Evolutionary conservation across 2,888 invertebrate genomes (phyloP).

Genomic region (Orthonevra nobilis): DNA sequence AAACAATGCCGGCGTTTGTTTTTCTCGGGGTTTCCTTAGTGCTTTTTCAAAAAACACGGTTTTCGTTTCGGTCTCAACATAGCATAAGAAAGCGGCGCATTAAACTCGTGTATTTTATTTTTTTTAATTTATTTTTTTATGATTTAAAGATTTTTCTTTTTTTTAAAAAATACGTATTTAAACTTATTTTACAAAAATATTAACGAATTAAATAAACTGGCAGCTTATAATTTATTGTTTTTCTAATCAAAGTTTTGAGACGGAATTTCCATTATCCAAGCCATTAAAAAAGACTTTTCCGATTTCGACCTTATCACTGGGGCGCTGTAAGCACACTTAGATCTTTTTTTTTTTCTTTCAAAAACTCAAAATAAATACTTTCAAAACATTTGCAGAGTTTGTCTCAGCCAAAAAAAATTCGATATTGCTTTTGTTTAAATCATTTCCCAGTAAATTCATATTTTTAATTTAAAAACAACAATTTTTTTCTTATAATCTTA

Average conservation of each 20-base stretch:
- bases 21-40: neutral
- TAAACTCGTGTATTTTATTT: slow-evolving; percentile 21
- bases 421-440: neutral
- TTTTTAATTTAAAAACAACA: neutral
- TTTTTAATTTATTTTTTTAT: slow-evolving; percentile 4
- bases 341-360: neutral
- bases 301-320: slow-evolving; percentile 29
- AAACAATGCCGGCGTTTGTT: too few relatives aligned
- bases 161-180: slow-evolving; percentile 39
- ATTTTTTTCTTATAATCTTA: slow-evolving; percentile 4
- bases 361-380: slow-evolving; percentile 1
- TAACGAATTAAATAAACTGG: slow-evolving; percentile 29
- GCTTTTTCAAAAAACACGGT: too few relatives aligned
- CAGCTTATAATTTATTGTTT: slow-evolving; percentile 59
- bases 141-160: neutral
- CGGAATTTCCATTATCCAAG: slow-evolving; percentile 26
- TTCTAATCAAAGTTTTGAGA: slow-evolving; percentile 35
- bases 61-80: too few relatives aligned
- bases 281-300: neutral
- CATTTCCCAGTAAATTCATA: neutral
- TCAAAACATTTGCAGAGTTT: neutral
- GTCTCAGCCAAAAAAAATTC: too few relatives aligned
- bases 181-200: slow-evolving; percentile 24
- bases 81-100: slow-evolving; percentile 40
- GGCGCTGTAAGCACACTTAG: too few relatives aligned